phyloP scores from a whole-genome alignment of 2,888 invertebrate genomes.

The Heterodera filipjevi region DNA sequence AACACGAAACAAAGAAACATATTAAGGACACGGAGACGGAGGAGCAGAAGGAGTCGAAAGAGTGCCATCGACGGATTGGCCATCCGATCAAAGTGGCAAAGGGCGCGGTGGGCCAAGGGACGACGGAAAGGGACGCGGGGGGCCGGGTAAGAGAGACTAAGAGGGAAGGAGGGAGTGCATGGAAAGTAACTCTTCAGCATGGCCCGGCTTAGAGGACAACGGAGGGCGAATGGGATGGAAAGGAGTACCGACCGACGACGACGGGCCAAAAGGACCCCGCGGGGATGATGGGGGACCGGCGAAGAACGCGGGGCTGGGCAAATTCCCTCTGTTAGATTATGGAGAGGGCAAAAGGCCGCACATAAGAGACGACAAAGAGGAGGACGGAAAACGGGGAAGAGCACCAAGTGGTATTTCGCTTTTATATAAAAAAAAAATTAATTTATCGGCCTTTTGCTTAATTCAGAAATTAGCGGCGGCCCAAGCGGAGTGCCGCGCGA shows the following conservation, averaged over 20 bases:
- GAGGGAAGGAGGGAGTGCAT: neutral
- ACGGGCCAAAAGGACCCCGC: neutral
- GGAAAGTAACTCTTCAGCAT: neutral
- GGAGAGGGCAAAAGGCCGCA: neutral
- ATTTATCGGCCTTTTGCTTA: neutral
- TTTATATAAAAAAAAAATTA: too few species aligned
- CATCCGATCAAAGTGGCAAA: slow-evolving; percentile 23
- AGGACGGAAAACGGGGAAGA: slow-evolving; percentile 14
- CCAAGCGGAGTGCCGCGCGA: slow-evolving; percentile 43
- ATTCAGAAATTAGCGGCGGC: slow-evolving; percentile 33
- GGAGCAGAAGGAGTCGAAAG: slow-evolving; percentile 2
- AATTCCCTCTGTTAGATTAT: slow-evolving; percentile 1
- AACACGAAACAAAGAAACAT: neutral
- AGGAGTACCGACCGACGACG: neutral
- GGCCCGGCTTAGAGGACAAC: slow-evolving; percentile 1
- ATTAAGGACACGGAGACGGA: slow-evolving; percentile 26
- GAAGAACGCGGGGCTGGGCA: slow-evolving; percentile 23
- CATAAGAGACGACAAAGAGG: slow-evolving; percentile 11
- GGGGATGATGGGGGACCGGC: neutral
- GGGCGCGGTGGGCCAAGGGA: slow-evolving; percentile 25
- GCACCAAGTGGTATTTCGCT: neutral
- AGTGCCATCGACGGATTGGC: slow-evolving; percentile 22
- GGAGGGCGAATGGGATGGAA: neutral
- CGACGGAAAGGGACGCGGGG: slow-evolving; percentile 18
- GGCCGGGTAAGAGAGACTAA: slow-evolving; percentile 19